Evolutionary conservation across 1,140 invertebrate species (phyloP).

Genomic region (Drosophila persimilis): DNA sequence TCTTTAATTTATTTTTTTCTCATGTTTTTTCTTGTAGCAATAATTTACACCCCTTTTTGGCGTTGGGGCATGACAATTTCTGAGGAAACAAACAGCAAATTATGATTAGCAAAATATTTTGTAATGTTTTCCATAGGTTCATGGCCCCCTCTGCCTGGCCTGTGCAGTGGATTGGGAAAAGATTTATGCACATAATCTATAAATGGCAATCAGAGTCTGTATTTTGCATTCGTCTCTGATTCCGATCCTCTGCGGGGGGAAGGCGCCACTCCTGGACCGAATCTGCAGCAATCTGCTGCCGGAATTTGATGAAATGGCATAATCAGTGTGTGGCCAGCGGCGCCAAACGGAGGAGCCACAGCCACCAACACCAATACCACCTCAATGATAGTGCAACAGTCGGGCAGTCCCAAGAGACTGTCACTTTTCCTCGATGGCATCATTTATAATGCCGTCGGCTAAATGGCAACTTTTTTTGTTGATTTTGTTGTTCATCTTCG

Average conservation of each 20-base stretch:
- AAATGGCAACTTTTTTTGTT: constrained; percentile 60
- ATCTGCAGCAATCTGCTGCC: constrained; percentile 38
- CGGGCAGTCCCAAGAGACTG: constrained; percentile 43
- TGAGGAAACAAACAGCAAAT: constrained; percentile 9
- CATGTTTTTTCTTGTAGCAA: constrained; percentile 24
- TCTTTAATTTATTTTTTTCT: constrained; percentile 54
- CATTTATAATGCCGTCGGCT: constrained; percentile 77
- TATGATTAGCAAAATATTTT: constrained; percentile 53
- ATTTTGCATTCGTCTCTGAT: constrained; percentile 21
- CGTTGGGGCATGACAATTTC: constrained; percentile 22
- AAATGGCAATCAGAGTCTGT: constrained; percentile 50
- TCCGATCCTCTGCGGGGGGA: constrained; percentile 32
- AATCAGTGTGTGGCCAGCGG: constrained; percentile 41
- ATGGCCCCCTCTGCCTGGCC: constrained; percentile 41
- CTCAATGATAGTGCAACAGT: constrained; percentile 13
- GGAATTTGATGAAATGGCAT: constrained; percentile 66
- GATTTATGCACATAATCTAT: constrained; percentile 72
- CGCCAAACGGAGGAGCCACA: constrained; percentile 53
- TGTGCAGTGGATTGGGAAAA: constrained; percentile 13
- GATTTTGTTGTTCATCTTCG: constrained; percentile 70
- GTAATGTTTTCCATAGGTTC: constrained; percentile 33
- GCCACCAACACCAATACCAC: constrained; percentile 5
- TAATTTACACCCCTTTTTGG: constrained; percentile 42
- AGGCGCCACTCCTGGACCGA: constrained; percentile 36
- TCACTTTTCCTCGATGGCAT: constrained; percentile 72